Evolutionary conservation across 2,797 vertebrate species (phyloP).

Genomic region (Nothura maculosa): DNA sequence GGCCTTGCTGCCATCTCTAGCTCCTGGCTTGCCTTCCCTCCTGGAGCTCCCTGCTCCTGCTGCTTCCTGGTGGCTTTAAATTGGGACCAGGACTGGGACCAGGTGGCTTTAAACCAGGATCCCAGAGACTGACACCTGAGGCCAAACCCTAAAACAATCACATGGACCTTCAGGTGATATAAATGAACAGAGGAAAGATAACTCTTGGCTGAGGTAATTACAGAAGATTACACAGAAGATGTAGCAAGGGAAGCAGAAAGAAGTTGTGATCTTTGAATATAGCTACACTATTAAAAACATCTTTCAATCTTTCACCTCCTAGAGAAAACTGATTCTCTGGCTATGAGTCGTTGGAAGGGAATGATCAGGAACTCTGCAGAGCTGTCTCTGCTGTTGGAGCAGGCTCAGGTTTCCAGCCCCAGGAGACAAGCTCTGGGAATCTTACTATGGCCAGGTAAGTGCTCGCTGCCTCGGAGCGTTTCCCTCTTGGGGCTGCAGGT

Average conservation of each 20-base stretch:
- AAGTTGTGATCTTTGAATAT: not conserved
- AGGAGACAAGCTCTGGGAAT: too few relatives aligned
- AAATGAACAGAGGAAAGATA: not conserved
- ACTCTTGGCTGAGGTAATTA: not conserved
- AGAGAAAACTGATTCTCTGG: not conserved
- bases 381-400: not conserved
- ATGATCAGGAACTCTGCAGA: not conserved
- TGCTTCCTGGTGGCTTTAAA: not conserved
- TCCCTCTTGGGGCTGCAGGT: too few relatives aligned
- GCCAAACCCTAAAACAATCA: not conserved
- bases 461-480: not conserved
- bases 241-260: not conserved
- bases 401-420: not conserved
- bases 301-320: too few relatives aligned
- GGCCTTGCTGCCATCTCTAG: not conserved
- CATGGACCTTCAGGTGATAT: not conserved
- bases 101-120: not conserved
- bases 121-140: not conserved
- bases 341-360: not conserved
- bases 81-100: too few relatives aligned
- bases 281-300: not conserved
- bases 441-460: too few relatives aligned
- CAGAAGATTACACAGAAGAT: not conserved
- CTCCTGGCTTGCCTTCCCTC: not conserved
- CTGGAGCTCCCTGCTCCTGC: not conserved